Evolutionary conservation across 2,797 vertebrate species (phyloP), one percentile per base, ranked within the genome.

Genomic region (Sebastes glaucus): DNA sequence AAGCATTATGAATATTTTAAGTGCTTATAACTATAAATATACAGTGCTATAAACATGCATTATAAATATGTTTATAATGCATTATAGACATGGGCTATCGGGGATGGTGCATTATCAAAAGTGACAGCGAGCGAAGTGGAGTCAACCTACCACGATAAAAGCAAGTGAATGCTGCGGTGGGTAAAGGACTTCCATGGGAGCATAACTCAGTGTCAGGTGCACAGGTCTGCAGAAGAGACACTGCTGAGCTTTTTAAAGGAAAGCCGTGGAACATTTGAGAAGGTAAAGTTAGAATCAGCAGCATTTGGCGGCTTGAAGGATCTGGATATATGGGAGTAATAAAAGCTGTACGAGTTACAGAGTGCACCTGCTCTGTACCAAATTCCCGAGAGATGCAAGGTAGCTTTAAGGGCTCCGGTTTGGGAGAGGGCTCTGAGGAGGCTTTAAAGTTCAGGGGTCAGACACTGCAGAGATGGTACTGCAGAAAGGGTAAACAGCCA

Each of bases 241-340:
- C 30, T 87, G 84, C 86, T 82, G 77, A 77, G 85, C 77, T 80
- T 74, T 73, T 68, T 77, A 87, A 85, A 81, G 82, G 60, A 87
- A 81, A 52, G 85, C 83, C n/a, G 52, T 42, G 81, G 73, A 88
- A 90, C 80, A 79, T 85, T 76, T 88, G 72, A 88, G 74, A 74
- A 25, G 52, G 78, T 84, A 84, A 83, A 90, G 83, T 86, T 65
- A 59, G 87, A 85, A 91, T 90, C 87, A 86, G 90, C 90, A 90
- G 74, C 88, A 83, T 86, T 88, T 46, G 79, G 79, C 7, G 27
- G 42, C 65, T 64, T 82, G 82, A 87, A 89, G 53, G 79, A 88
- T 85, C 66, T 77, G 79, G 84, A 90, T 90, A 77, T 89, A 90
- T 90, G 75, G 61, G 66, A 61, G 87, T 72, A 84, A 88, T 92